phyloP scores from a whole-genome alignment of 2,888 invertebrate genomes.

The Apoda limacodes region DNA sequence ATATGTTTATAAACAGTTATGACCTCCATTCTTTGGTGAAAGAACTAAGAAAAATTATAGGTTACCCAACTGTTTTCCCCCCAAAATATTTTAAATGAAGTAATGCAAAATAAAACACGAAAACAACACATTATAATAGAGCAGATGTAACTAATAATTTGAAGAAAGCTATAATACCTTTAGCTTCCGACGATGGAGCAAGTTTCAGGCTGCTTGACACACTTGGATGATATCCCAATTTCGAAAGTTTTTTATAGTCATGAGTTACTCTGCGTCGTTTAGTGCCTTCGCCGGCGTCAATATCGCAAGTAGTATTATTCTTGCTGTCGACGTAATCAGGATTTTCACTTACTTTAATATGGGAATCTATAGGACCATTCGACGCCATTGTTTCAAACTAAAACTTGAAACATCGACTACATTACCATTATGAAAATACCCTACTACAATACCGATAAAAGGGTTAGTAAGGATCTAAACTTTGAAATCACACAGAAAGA shows the following conservation, averaged over 20 bases:
- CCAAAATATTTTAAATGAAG: conserved; percentile 40
- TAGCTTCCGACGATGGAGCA: conserved; percentile 40
- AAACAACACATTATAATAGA: neutral
- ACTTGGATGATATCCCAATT: conserved; percentile 59
- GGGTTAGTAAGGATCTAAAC: conserved; percentile 31
- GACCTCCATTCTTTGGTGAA: conserved; percentile 52
- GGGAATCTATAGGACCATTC: conserved; percentile 48
- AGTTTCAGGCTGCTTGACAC: conserved; percentile 51
- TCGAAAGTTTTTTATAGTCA: conserved; percentile 56
- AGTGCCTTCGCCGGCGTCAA: conserved; percentile 48
- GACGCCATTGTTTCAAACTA: conserved; percentile 63
- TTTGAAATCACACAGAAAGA: conserved; percentile 31
- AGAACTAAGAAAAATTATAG: conserved; percentile 53
- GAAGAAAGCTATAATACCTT: conserved; percentile 39
- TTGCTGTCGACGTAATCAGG: conserved; percentile 39
- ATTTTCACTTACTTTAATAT: conserved; percentile 60
- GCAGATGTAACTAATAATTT: conserved; percentile 4
- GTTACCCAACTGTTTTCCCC: conserved; percentile 55
- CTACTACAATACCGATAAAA: conserved; percentile 30
- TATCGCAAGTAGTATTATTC: conserved; percentile 37
- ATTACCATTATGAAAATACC: conserved; percentile 35
- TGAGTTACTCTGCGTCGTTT: conserved; percentile 59
- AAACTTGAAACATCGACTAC: conserved; percentile 39
- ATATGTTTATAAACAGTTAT: conserved; percentile 65
- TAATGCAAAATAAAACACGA: conserved; percentile 10